These are phyloP conservation scores for Cecidostiba fungosa DNA, from an alignment of 2,888 invertebrate species.

Conservation along the genomic window DNA sequence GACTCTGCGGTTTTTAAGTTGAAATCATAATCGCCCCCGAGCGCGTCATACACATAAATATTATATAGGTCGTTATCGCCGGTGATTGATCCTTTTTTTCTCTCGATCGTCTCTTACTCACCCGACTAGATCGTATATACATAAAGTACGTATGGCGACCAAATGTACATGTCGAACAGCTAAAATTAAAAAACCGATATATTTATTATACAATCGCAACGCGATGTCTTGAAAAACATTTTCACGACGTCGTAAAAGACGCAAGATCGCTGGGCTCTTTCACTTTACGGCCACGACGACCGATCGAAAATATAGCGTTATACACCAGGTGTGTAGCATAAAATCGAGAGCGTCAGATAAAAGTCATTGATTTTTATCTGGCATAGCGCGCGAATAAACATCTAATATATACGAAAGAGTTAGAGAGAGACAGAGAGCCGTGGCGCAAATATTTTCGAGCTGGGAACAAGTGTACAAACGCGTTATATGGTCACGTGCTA, in stretches of 20 bases:
- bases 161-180: not conserved
- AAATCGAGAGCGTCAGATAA: not conserved
- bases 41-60: not conserved
- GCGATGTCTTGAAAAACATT: not conserved
- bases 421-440: too few species aligned
- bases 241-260: conserved; percentile 1
- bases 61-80: not conserved
- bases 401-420: too few species aligned
- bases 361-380: conserved; percentile 5
- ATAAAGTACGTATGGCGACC: not conserved
- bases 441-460: not conserved
- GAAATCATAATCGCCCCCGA: not conserved
- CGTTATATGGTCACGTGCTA: not conserved
- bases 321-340: not conserved
- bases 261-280: not conserved
- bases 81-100: not conserved
- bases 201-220: not conserved
- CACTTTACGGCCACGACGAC: not conserved
- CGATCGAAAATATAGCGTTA: not conserved
- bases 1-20: not conserved
- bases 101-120: not conserved
- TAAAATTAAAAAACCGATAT: not conserved
- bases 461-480: not conserved
- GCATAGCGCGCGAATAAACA: not conserved
- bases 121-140: not conserved